phyloP scores from a whole-genome alignment of 2,888 invertebrate species.

The Archips crataeganus region DNA sequence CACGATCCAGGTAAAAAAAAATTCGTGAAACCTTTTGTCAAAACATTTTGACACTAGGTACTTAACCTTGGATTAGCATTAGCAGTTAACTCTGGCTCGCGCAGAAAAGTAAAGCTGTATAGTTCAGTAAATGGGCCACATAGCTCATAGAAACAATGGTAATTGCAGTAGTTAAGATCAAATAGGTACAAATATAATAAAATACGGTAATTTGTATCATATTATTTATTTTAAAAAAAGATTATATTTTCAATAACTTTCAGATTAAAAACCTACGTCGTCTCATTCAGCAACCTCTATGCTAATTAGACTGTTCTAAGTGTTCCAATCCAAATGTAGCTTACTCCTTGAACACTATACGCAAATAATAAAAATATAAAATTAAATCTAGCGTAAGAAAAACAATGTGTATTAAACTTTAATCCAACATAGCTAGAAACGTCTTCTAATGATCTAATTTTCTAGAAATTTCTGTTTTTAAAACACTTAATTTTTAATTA shows the following conservation, averaged over 20 bases:
- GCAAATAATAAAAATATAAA: not conserved
- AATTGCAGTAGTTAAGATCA: too few relatives aligned
- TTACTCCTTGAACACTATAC: constrained; percentile 7
- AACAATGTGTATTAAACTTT: not conserved
- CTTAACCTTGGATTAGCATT: too few relatives aligned
- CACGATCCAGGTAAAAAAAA: too few relatives aligned
- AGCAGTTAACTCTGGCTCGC: too few relatives aligned
- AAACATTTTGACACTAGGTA: too few relatives aligned
- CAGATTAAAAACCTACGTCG: constrained; percentile 30
- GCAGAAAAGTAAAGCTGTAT: too few relatives aligned
- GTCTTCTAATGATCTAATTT: not conserved
- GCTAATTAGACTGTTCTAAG: constrained; percentile 46
- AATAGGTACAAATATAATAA: constrained; percentile 11
- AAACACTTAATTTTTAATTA: not conserved
- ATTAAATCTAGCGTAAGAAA: constrained; percentile 2
- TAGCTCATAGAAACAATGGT: too few relatives aligned
- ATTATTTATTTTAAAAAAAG: constrained; percentile 20
- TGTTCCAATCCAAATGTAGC: constrained; percentile 37
- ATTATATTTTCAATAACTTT: constrained; percentile 12
- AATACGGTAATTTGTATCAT: constrained; percentile 2
- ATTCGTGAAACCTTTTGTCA: too few relatives aligned
- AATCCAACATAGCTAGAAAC: not conserved
- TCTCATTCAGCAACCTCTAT: constrained; percentile 39
- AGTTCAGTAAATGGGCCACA: too few relatives aligned
- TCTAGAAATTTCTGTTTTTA: too few relatives aligned